A percentile compares a stretch with the other conserved stretches of the same genome.
phyloP scores from a whole-genome alignment of 2,797 vertebrate species.

The Enteromius paludinosus region DNA sequence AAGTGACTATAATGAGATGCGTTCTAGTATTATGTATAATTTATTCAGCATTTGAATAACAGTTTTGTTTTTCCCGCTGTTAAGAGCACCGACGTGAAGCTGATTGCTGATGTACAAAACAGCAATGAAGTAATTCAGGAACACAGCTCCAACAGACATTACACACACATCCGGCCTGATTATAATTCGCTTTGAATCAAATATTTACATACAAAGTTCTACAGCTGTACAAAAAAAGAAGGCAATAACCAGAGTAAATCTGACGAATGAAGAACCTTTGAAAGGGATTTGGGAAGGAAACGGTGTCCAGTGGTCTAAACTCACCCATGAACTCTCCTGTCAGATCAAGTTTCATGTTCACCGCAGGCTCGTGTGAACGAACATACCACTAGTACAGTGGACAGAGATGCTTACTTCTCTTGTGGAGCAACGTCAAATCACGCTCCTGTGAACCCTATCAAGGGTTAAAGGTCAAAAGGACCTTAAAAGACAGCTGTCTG shows the following conservation, averaged over 20 bases:
- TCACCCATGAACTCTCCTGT: neutral
- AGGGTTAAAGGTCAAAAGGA: neutral
- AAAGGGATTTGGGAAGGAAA: neutral
- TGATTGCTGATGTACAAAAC: conserved; percentile 31
- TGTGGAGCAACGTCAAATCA: neutral
- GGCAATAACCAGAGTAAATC: neutral
- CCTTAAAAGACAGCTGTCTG: neutral
- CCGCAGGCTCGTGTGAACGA: neutral
- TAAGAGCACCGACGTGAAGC: conserved; percentile 8
- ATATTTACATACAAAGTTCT: neutral
- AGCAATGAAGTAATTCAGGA: conserved; percentile 23
- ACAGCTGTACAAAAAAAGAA: neutral
- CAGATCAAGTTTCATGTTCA: neutral
- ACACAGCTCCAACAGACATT: conserved; percentile 13
- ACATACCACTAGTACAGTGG: neutral
- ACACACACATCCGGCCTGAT: neutral
- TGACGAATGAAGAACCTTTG: neutral
- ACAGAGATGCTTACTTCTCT: neutral
- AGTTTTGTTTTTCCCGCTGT: conserved; percentile 18
- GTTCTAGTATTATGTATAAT: conserved; percentile 14
- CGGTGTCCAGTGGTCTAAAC: neutral
- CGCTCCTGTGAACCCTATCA: neutral
- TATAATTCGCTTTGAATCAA: neutral
- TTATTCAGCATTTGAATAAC: conserved; percentile 7
- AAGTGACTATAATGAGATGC: conserved; percentile 12